Base-by-base conservation (phyloP, 2,888 invertebrate species). In the Leucania comma region DNA sequence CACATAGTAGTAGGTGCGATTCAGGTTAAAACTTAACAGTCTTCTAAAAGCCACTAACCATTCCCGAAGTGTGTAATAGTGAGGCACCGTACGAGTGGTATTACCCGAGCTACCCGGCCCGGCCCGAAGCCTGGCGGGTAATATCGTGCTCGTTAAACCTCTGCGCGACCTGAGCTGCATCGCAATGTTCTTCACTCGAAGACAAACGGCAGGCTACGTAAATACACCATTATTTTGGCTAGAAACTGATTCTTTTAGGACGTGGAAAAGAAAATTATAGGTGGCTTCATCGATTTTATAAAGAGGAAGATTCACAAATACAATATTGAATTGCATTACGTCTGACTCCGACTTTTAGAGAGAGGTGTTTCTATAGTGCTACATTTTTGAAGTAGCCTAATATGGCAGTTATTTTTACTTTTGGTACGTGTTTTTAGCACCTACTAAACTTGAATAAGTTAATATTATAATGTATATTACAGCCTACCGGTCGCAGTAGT, bases 121-220 rank as follows among this genome's bases (percentile, higher is more conserved):
- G 42, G 5, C 38, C 38, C 38, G 38, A 14, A 17, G 35, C 32
- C 56, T 57, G 56, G 77, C 60, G 71, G 26, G 65, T 78, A 63
- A 68, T 51, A 79, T 62, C 64, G 75, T 54, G 53, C 78, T 79
- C 80, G 80, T 75, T 79, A 79, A 79, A 75, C 64, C 78, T 70
- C 80, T 35, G 53, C 58, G 64, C 42, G 63, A 50, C 70, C 67
- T 46, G 75, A 42, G 56, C 75, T 79, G 75, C 80, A 80, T 72
- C 72, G 58, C 68, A 77, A 77, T 72, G 78, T 51, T 62, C 35
- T 63, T 68, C 24, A 29, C 65, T 42, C 35, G 22, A 60, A 68
- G 63, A 68, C 60, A 72, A 72, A 72, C 61, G 57, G 56, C 46
- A 10, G 17, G 64, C 24, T 61, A 64, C 20, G 56, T 68, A 57